Evolutionary conservation across 1,140 invertebrate species (phyloP).

Genomic region (Delia radicum): DNA sequence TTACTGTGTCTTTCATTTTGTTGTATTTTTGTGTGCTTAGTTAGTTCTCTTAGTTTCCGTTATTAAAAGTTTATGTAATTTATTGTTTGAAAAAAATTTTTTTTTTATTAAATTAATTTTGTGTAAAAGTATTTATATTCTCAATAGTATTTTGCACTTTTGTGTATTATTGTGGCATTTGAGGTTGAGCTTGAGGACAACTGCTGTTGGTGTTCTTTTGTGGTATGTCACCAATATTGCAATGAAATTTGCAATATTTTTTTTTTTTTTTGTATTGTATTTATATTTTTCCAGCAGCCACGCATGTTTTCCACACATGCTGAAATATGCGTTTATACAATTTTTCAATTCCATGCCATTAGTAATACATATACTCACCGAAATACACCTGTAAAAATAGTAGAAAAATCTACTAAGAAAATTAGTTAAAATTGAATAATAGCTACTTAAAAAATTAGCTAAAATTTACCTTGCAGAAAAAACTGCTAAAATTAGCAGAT

Average conservation of each 20-base stretch:
- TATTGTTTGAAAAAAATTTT: no score
- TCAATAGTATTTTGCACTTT: not conserved
- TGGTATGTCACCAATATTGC: conserved; percentile 17
- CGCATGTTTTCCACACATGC: conserved; percentile 15
- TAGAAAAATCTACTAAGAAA: no score
- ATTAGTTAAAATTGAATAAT: no score
- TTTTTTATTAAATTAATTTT: no score
- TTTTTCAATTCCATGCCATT: not conserved
- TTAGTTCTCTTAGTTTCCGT: no score
- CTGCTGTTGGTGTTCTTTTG: conserved; percentile 1
- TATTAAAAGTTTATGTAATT: no score
- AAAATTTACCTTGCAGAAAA: no score
- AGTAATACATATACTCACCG: not conserved
- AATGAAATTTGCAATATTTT: conserved; percentile 2
- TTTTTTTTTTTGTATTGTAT: not conserved
- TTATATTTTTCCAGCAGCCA: not conserved
- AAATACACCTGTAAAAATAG: not conserved
- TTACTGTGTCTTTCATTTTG: no score
- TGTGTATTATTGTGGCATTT: conserved; percentile 15
- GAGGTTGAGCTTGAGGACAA: conserved; percentile 18
- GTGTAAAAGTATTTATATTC: no score
- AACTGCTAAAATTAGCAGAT: no score
- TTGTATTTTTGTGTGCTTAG: no score
- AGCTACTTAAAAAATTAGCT: no score
- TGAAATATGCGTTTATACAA: conserved; percentile 8